Percentiles rank a stretch among this genome's conserved stretches.
phyloP scores from a whole-genome alignment of 2,888 invertebrate genomes.

The Timandra comae region DNA sequence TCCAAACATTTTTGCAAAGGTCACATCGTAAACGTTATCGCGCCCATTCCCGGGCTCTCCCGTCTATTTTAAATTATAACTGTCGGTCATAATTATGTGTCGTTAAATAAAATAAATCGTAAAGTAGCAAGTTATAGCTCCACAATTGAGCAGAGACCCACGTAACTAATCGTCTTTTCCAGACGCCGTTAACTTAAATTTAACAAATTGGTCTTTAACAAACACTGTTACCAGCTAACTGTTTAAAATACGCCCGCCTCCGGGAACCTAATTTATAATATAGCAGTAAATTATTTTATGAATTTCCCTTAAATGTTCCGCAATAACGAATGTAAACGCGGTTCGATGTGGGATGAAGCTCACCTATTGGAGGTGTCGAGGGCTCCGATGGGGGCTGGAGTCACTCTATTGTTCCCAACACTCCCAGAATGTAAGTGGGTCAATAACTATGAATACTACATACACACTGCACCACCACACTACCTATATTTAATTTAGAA shows the following conservation, averaged over 20 bases:
- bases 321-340: constrained; percentile 35
- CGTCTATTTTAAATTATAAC: constrained; percentile 21
- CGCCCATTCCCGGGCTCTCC: constrained; percentile 16
- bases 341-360: constrained; percentile 30
- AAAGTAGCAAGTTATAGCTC: constrained; percentile 23
- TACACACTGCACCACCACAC: too few relatives aligned
- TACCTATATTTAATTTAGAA: too few relatives aligned
- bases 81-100: constrained; percentile 17
- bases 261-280: constrained; percentile 48
- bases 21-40: constrained; percentile 23
- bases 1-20: constrained; percentile 13
- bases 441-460: neutral
- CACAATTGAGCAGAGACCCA: constrained; percentile 21
- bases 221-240: constrained; percentile 36
- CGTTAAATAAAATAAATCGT: constrained; percentile 27
- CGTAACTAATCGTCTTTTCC: constrained; percentile 29
- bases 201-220: constrained; percentile 44
- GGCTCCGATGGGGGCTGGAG: constrained; percentile 5
- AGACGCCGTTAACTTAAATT: constrained; percentile 33
- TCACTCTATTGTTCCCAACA: constrained; percentile 5
- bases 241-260: constrained; percentile 42
- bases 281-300: constrained; percentile 53
- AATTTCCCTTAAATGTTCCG: constrained; percentile 43
- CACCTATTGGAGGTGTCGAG: constrained; percentile 25
- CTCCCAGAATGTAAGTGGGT: constrained; percentile 8